Conservation (phyloP, 2,113 vertebrate species). For the Lycaon pictus region DNA sequence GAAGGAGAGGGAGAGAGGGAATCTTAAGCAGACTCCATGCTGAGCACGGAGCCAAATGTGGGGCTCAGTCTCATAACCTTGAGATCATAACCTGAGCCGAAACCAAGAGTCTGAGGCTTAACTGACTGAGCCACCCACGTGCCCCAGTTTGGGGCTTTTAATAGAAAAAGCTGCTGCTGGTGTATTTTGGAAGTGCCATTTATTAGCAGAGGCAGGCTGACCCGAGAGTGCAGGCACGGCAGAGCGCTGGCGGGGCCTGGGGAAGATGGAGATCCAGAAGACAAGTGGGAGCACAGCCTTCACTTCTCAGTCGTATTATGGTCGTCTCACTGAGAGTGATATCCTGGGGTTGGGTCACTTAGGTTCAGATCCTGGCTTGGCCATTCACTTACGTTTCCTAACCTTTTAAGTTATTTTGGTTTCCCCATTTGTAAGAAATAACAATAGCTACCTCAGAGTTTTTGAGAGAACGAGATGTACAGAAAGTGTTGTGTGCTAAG, state of each 20-base stretch:
- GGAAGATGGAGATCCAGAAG: neutral
- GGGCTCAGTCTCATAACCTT: no score
- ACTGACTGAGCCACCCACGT: no score
- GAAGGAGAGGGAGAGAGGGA: no score
- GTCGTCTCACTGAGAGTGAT: neutral
- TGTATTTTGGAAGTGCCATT: neutral
- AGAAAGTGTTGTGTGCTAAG: neutral
- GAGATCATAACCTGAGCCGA: no score
- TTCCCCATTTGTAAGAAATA: constrained; percentile 15
- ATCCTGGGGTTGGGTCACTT: neutral
- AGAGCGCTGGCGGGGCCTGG: neutral
- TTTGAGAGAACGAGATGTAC: neutral
- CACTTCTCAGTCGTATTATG: neutral
- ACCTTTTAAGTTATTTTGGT: constrained; percentile 30
- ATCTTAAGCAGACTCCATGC: no score
- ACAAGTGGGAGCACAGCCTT: neutral
- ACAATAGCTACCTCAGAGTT: neutral
- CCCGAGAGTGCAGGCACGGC: neutral
- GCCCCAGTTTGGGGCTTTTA: neutral
- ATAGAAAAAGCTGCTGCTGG: neutral
- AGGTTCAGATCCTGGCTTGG: neutral
- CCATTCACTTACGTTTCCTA: neutral
- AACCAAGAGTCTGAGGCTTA: no score
- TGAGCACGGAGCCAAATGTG: no score
- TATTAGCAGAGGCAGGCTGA: neutral